Conservation (phyloP, 2,113 vertebrate species). For the Phalacrocorax pelagicus region DNA sequence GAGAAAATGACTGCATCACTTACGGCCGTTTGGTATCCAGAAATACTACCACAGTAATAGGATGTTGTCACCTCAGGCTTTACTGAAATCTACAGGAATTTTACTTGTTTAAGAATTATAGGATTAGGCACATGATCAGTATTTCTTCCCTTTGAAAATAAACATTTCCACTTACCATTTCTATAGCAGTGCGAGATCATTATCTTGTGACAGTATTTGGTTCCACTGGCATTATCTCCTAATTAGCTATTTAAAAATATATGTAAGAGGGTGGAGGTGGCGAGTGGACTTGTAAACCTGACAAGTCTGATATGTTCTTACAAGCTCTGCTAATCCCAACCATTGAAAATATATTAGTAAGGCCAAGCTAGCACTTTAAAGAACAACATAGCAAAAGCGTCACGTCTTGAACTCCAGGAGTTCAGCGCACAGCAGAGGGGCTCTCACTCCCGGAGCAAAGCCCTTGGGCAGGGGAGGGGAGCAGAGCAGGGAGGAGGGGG, state of each 20-base stretch:
- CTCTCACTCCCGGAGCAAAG: not conserved
- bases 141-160: conserved; percentile 55
- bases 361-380: conserved; percentile 15
- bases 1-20: conserved; percentile 54
- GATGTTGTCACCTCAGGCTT: conserved; percentile 56
- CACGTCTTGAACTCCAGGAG: not conserved
- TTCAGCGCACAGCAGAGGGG: not conserved
- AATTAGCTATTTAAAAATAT: conserved; percentile 60
- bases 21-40: conserved; percentile 28
- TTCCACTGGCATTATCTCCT: conserved; percentile 42
- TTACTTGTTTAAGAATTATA: conserved; percentile 59
- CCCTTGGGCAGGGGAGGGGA: not conserved
- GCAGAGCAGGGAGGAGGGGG: not conserved
- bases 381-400: not conserved
- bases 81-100: conserved; percentile 43
- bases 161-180: conserved; percentile 48
- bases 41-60: conserved; percentile 45
- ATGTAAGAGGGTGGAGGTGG: conserved; percentile 22
- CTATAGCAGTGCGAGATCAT: not conserved
- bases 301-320: conserved; percentile 38
- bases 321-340: conserved; percentile 27
- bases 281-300: conserved; percentile 1
- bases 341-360: conserved; percentile 2
- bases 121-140: conserved; percentile 52
- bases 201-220: conserved; percentile 38